Percentiles rank a stretch among this genome's conserved stretches.
Conservation (phyloP, 2,888 invertebrate species). For the Parochlus steinenii region DNA sequence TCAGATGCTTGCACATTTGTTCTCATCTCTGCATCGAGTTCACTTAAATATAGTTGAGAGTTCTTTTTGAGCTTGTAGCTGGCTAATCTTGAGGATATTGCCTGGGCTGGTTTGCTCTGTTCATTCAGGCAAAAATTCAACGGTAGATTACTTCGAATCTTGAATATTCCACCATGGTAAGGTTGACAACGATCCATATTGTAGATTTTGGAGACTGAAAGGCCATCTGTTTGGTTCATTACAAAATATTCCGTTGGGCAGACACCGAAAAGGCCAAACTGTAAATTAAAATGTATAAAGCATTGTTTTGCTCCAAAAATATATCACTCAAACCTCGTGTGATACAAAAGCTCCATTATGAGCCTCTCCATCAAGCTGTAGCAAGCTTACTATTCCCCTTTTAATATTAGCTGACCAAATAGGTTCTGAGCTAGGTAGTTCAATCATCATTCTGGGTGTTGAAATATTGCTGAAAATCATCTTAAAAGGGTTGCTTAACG, state of each 20-base stretch:
- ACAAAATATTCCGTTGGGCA: slow-evolving; percentile 34
- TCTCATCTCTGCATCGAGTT: slow-evolving; percentile 8
- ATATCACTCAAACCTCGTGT: slow-evolving; percentile 24
- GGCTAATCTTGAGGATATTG: slow-evolving; percentile 9
- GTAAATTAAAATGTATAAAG: slow-evolving; percentile 15
- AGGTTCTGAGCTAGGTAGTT: slow-evolving; percentile 33
- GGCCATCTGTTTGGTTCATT: slow-evolving; percentile 27
- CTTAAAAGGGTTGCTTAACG: slow-evolving; percentile 5
- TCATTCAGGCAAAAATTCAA: slow-evolving; percentile 29
- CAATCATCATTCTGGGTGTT: slow-evolving; percentile 19
- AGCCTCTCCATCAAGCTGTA: slow-evolving; percentile 37
- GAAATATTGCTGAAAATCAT: slow-evolving; percentile 3
- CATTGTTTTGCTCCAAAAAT: neutral
- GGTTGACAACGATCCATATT: slow-evolving; percentile 27
- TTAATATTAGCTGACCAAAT: slow-evolving; percentile 52
- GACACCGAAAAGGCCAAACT: slow-evolving; percentile 41
- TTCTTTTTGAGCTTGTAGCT: slow-evolving; percentile 5
- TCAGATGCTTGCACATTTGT: slow-evolving; percentile 11
- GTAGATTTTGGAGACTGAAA: slow-evolving; percentile 28
- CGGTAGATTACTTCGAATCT: slow-evolving; percentile 28
- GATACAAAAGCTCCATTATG: slow-evolving; percentile 29
- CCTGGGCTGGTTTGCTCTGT: slow-evolving; percentile 3
- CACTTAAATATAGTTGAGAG: slow-evolving; percentile 4
- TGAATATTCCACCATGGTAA: slow-evolving; percentile 27
- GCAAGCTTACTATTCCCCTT: slow-evolving; percentile 44